phyloP scores from a whole-genome alignment of 2,888 invertebrate genomes.

The Nomada ferruginata region DNA sequence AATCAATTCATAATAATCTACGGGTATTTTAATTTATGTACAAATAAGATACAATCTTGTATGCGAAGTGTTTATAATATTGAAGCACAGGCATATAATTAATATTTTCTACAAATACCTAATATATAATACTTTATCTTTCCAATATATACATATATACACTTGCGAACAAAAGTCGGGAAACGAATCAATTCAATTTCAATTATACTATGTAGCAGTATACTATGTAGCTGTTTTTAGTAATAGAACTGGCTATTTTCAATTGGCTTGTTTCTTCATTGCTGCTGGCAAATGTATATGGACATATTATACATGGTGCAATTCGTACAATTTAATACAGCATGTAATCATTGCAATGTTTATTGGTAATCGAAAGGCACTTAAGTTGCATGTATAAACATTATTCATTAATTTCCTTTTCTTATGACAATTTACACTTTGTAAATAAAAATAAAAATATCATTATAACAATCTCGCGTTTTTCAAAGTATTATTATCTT shows the following conservation, averaged over 20 bases:
- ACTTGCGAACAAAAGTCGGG: not conserved
- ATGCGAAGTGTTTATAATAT: slow-evolving; percentile 21
- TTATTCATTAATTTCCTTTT: slow-evolving; percentile 3
- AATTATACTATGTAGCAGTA: too few relatives aligned
- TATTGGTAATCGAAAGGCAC: slow-evolving; percentile 38
- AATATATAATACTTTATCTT: slow-evolving; percentile 13
- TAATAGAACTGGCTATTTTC: too few relatives aligned
- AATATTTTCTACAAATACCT: slow-evolving; percentile 41
- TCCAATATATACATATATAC: slow-evolving; percentile 7
- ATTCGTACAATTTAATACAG: not conserved
- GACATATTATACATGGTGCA: too few relatives aligned
- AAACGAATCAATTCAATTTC: too few relatives aligned
- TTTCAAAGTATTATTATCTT: not conserved
- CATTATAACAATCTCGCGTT: not conserved
- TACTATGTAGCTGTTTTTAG: too few relatives aligned
- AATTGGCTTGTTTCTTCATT: too few relatives aligned
- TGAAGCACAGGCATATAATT: slow-evolving; percentile 21
- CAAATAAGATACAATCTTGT: not conserved
- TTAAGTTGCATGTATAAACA: not conserved
- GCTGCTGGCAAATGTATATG: too few relatives aligned
- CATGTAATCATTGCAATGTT: not conserved
- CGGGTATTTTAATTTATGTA: slow-evolving; percentile 2
- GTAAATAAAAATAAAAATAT: not conserved
- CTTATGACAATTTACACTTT: not conserved
- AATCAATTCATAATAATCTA: slow-evolving; percentile 1